Conservation (phyloP, 2,113 vertebrate genomes). For the Oxyura jamaicensis region DNA sequence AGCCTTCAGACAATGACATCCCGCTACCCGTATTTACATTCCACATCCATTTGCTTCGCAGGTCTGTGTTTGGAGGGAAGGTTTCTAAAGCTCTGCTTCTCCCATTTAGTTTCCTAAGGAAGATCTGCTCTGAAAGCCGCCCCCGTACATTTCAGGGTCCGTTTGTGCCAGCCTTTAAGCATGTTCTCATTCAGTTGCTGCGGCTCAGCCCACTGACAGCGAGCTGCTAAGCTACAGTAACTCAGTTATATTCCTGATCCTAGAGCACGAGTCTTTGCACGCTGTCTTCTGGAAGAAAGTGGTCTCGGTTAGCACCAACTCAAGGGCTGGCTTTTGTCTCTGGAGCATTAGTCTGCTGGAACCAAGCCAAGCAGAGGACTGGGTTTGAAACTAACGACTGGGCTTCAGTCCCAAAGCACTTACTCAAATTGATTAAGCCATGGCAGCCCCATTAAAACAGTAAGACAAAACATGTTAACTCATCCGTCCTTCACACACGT, state of each 20-base stretch:
- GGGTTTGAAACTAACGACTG: neutral
- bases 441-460: neutral
- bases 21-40: neutral
- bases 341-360: neutral
- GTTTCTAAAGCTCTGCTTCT: neutral
- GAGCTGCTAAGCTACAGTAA: neutral
- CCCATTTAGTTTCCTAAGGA: neutral
- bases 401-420: neutral
- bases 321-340: neutral
- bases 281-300: neutral
- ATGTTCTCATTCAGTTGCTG: neutral
- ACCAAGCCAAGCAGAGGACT: neutral
- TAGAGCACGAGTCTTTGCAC: neutral
- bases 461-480: neutral
- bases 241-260: neutral
- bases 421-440: neutral
- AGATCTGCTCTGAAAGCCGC: neutral
- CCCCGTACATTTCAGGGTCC: too few species aligned
- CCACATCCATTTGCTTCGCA: neutral
- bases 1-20: neutral
- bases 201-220: neutral
- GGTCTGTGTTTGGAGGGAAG: neutral
- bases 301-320: neutral
- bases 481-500: neutral
- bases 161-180: neutral